Evolutionary conservation across 2,888 invertebrate genomes (phyloP).

Genomic region (Polyommatus iphigenia): DNA sequence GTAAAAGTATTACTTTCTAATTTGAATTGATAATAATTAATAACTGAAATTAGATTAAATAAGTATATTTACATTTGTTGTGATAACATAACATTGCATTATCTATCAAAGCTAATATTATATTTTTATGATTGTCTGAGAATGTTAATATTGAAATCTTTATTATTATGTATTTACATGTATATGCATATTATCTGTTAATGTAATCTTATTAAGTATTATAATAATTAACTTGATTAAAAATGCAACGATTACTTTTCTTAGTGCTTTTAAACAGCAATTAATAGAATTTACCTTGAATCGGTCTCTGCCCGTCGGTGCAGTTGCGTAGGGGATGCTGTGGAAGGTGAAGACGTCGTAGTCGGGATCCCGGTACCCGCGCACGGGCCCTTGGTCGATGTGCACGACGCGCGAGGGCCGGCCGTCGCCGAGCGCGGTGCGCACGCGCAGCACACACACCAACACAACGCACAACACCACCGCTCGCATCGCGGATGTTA

Average conservation of each 20-base stretch:
- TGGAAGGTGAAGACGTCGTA: constrained; percentile 48
- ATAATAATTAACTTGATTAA: neutral
- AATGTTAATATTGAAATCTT: too few relatives aligned
- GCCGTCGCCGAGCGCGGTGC: constrained; percentile 23
- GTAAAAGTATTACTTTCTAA: too few relatives aligned
- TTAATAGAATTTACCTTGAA: constrained; percentile 43
- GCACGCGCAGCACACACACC: constrained; percentile 10
- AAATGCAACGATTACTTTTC: neutral
- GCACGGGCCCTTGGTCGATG: constrained; percentile 32
- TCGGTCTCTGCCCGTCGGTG: constrained; percentile 50
- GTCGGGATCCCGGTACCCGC: constrained; percentile 38
- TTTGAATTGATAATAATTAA: too few relatives aligned
- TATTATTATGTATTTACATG: neutral
- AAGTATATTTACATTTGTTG: too few relatives aligned
- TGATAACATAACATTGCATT: too few relatives aligned
- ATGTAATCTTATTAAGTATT: neutral
- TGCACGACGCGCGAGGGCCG: constrained; percentile 43
- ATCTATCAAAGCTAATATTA: too few relatives aligned
- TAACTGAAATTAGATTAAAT: too few relatives aligned
- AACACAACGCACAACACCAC: constrained; percentile 6
- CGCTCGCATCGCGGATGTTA: neutral
- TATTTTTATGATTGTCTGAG: too few relatives aligned
- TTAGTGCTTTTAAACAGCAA: constrained; percentile 33
- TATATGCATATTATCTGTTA: neutral
- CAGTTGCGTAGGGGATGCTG: constrained; percentile 59